Base-by-base conservation (phyloP, 1,140 invertebrate genomes). In the Halesus radiatus region DNA sequence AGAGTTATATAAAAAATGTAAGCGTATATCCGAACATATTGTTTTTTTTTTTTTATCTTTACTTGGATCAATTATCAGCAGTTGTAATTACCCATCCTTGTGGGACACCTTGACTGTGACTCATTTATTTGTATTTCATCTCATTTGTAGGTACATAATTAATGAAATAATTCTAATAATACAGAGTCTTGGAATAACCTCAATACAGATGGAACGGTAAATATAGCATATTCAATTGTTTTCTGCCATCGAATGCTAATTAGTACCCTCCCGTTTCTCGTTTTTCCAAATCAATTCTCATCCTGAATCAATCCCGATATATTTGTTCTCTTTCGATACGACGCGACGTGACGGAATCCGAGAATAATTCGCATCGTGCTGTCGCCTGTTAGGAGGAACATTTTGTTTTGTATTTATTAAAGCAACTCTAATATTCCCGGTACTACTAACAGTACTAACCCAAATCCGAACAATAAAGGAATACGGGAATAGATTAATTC, bases 371-470 rank as follows among this genome's bases (percentile, higher is more conserved):
- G 56, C 56, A 45, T 60, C 56, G 56, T 6, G 56, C 8, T 60
- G 37, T 45, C 8, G 56, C 23, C 56, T 60, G 18, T 22, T 23
- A 56, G 54, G n/a, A 45, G 37, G 7, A 45, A 56, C 54, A 60
- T 60, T 60, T 60, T 60, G 20, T 60, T 60, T 22, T 23, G 20
- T 22, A 60, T 20, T 60, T 60, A 60, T 60, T 22, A 23, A 60
- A 60, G 56, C 56, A 18, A 23, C 23, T 60, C 20, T 23, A 60
- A 60, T 60, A 60, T 60, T 60, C 56, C 56, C 10, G 3, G 18
- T 23, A 8, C 56, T 60, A 60, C 18, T 23, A 8, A 18, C n/a
- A n/a, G n/a, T n/a, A n/a, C n/a, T n/a, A 22, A 10, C 23, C 56
- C 3, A 20, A 20, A 22, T 13, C 56, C 23, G 20, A 60, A 60